Evolutionary conservation across 2,113 vertebrate species (phyloP), one percentile per base, ranked within the genome.

Genomic region (Tychaedon coryphoeus): DNA sequence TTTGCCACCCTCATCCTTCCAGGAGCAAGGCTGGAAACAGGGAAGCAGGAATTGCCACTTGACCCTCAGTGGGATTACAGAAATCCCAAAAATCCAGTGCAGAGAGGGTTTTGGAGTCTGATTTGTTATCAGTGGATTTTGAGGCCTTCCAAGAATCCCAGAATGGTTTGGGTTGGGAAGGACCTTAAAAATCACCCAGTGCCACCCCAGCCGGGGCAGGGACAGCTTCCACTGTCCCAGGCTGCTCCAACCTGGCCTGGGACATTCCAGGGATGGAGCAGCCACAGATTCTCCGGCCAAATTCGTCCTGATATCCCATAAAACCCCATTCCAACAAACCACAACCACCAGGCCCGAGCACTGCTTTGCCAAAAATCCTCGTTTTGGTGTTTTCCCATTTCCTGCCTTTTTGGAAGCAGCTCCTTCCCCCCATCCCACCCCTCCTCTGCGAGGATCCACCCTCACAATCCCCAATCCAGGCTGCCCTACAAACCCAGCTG

Each of bases 291-390:
- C 22, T 51, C 36, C 3, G 0, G 34, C 16, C 42, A 79, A 1
- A 72, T 28, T 31, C 8, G 1, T 58, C 86, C 51, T n/a, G 16
- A 13, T 2, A 29, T 13, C 29, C 64, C 36, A 23, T 12, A 50
- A 73, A 79, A 65, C 9, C 67, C 60, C 67, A 36, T 8, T 1
- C 36, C 43, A 62, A 7, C 50, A 26, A 79, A 10, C 26, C 75
- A 12, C 24, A 20, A 0, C 14, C 25, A 3, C 25, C 65, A 17
- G 34, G 31, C 36, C 51, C 8, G 0, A 33, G 31, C 2, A 0
- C 50, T 12, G 42, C 57, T 47, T 11, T 17, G 12, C 57, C 34
- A 12, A 15, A 62, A 79, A 11, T 6, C 66, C 86, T 28, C 5
- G 0, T 3, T 36, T 57, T 19, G 43, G 26, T 4, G 7, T 1